phyloP scores from a whole-genome alignment of 2,113 vertebrate species.

The Eulemur macaco region DNA sequence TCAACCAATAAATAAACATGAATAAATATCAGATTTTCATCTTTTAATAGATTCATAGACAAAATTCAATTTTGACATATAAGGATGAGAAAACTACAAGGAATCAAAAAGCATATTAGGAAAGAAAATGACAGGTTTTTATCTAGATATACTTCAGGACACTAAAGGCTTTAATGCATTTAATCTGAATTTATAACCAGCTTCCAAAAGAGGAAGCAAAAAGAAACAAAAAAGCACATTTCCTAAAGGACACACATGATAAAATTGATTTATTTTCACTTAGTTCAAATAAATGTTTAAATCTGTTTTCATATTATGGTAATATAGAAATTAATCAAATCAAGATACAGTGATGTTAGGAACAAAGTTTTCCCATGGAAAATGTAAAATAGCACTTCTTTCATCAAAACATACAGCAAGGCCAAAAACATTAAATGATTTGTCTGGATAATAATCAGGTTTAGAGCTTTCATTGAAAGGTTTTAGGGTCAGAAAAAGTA shows the following conservation, averaged over 20 bases:
- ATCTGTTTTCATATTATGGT: not conserved
- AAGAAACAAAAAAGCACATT: not conserved
- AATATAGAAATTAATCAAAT: not conserved
- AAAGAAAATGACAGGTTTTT: not conserved
- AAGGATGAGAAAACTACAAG: not conserved
- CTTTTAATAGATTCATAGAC: slow-evolving; percentile 31
- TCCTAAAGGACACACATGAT: not conserved
- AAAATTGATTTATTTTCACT: slow-evolving; percentile 19
- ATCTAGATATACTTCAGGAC: slow-evolving; percentile 21
- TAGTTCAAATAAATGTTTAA: slow-evolving; percentile 18
- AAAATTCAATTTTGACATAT: slow-evolving; percentile 23
- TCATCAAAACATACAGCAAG: not conserved
- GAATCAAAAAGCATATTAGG: slow-evolving; percentile 37
- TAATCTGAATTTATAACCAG: slow-evolving; percentile 28
- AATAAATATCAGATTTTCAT: slow-evolving; percentile 41
- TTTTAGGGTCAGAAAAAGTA: not conserved
- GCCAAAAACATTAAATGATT: not conserved
- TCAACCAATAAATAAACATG: slow-evolving; percentile 59
- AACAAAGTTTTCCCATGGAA: not conserved
- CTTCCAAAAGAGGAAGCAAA: slow-evolving; percentile 31
- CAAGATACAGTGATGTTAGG: not conserved
- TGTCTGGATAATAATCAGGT: not conserved
- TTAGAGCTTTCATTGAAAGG: not conserved
- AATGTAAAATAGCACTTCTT: not conserved
- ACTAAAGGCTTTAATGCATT: slow-evolving; percentile 37